Evolutionary conservation across 1,140 invertebrate genomes (phyloP).

Genomic region (Lanistes nyassanus): DNA sequence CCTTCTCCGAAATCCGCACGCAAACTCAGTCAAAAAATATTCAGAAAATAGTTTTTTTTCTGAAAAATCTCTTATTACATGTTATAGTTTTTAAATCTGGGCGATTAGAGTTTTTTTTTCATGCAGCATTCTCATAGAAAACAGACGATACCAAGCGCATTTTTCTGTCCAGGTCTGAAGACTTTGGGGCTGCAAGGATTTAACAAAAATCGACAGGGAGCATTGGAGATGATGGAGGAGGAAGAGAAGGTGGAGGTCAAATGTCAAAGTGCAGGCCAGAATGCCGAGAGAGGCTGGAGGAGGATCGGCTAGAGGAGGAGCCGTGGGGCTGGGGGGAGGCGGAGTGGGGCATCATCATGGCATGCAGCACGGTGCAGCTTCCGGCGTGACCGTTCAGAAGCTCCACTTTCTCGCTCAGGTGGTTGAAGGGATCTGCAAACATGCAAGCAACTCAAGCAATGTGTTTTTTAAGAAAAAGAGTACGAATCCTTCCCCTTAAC

Average conservation of each 20-base stretch:
- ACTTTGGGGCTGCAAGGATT: neutral
- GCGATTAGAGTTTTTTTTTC: too few species aligned
- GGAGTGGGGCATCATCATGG: neutral
- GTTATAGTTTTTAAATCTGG: too few species aligned
- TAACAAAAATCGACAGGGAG: neutral
- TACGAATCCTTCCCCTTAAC: too few species aligned
- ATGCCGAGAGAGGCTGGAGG: neutral
- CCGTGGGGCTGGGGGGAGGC: neutral
- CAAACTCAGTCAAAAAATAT: too few species aligned
- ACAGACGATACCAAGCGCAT: neutral
- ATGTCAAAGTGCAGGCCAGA: conserved; percentile 21
- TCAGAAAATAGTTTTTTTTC: too few species aligned
- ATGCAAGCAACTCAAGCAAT: neutral
- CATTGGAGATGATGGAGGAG: neutral
- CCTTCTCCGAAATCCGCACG: too few species aligned
- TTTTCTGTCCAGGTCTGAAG: neutral
- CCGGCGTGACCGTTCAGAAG: conserved; percentile 16
- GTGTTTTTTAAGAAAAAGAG: neutral
- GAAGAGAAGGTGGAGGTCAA: neutral
- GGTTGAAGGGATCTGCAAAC: conserved; percentile 4
- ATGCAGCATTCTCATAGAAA: neutral
- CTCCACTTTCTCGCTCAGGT: conserved; percentile 16
- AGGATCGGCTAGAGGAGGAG: conserved; percentile 4
- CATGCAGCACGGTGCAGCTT: neutral
- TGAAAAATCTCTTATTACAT: too few species aligned